Conservation (phyloP, 2,797 vertebrate genomes). For the Gadopsis marmoratus region DNA sequence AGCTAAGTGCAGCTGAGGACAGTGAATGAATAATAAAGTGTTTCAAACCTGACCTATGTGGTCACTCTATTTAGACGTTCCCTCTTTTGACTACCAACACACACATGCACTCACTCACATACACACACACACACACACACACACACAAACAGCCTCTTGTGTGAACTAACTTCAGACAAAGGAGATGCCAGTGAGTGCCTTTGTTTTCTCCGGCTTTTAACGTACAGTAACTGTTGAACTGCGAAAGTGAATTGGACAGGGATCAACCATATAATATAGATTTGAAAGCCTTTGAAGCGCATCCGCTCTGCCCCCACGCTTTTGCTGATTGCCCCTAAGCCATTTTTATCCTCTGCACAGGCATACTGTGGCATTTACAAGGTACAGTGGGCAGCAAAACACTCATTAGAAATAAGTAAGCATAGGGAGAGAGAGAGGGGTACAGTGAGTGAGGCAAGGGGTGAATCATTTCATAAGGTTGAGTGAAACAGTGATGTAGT, state of each 20-base stretch:
- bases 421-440: conserved; percentile 46
- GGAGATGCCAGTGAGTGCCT: conserved; percentile 53
- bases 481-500: conserved; percentile 38
- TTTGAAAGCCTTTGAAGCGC: conserved; percentile 78
- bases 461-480: conserved; percentile 56
- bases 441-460: conserved; percentile 44
- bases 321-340: conserved; percentile 77
- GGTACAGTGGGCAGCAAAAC: conserved; percentile 79
- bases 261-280: conserved; percentile 78
- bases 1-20: conserved; percentile 78
- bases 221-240: conserved; percentile 71
- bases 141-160: conserved; percentile 44
- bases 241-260: conserved; percentile 79
- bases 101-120: conserved; percentile 20
- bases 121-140: conserved; percentile 29
- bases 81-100: conserved; percentile 54
- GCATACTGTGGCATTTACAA: conserved; percentile 81
- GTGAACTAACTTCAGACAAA: conserved; percentile 59
- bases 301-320: conserved; percentile 65
- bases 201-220: conserved; percentile 68
- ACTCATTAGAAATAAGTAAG: conserved; percentile 74
- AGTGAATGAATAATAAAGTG: conserved; percentile 83
- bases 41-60: conserved; percentile 82
- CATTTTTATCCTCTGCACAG: conserved; percentile 70
- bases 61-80: conserved; percentile 77